Conservation (phyloP, 2,888 invertebrate genomes). For the Ypsolopha sequella region DNA sequence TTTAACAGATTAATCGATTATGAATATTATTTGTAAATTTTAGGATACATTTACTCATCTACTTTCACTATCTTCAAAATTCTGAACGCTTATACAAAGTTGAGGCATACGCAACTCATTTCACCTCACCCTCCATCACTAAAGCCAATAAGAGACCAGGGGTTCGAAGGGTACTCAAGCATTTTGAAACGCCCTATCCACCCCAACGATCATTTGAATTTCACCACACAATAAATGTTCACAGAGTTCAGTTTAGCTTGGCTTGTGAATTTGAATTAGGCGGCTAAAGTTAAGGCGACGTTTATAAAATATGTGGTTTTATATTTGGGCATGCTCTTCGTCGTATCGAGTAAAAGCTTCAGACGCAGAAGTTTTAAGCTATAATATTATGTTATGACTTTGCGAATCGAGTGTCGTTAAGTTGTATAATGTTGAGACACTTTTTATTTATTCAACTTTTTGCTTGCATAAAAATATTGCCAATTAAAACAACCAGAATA, state of each 20-base stretch:
- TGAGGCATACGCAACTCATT: constrained; percentile 31
- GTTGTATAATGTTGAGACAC: no score
- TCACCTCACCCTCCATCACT: constrained; percentile 50
- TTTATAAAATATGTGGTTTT: constrained; percentile 36
- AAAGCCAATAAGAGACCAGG: constrained; percentile 65
- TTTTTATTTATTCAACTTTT: no score
- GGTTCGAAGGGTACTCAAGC: constrained; percentile 35
- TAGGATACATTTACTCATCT: no score
- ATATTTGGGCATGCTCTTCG: constrained; percentile 20
- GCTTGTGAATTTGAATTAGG: constrained; percentile 23
- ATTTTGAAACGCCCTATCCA: constrained; percentile 45
- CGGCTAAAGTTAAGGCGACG: constrained; percentile 33
- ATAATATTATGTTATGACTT: neutral
- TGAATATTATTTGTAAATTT: no score
- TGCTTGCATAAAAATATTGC: no score
- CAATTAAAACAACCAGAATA: no score
- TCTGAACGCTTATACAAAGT: constrained; percentile 43
- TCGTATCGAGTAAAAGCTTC: constrained; percentile 4
- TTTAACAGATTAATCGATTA: no score
- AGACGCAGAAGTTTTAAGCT: constrained; percentile 5
- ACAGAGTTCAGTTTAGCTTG: constrained; percentile 17
- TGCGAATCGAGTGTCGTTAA: no score
- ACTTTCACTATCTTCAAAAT: neutral
- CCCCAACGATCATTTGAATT: constrained; percentile 15
- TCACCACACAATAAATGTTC: constrained; percentile 12